Base-by-base conservation (phyloP, 2,113 vertebrate genomes). In the Girardinichthys multiradiatus region DNA sequence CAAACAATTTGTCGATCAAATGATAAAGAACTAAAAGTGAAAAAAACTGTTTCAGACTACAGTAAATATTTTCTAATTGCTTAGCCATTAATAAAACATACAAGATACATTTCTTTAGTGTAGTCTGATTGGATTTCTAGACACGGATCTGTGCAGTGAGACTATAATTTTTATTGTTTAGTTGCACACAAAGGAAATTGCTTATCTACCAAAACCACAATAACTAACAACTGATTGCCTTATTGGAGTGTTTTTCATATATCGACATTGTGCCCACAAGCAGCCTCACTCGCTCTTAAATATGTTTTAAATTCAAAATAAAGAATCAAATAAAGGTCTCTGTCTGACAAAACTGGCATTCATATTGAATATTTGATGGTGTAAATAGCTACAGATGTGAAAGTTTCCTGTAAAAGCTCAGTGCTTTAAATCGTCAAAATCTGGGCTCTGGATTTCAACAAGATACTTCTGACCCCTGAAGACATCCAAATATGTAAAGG, bases 271-370 rank as follows among this genome's bases (percentile, higher is more conserved):
- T 89, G 77, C 26, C 90, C 86, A 79, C 79, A 81, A 83, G 66
- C 74, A 86, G 84, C 86, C 42, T 30, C 67, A 54, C 71, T 76
- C 35, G 60, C 64, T 9, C 66, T 62, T 86, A 79, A 91, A 86
- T 87, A 81, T 74, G 76, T 51, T 82, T 86, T 73, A 67, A 68
- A 83, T 83, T 84, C 87, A 82, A 79, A 81, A 62, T 62, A n/a
- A 54, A 68, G 65, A 85, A 64, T 83, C 81, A 72, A 80, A 81
- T 62, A 21, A 26, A 76, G 80, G 73, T 80, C 64, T 67, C 24
- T 65, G 69, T 57, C 29, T 74, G 72, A 79, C 83, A 79, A 83
- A 76, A 58, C 31, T 63, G 54, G 60, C 42, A 31, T 5, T 28
- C 12, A 13, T 31, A 27, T 72, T 24, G 29, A 57, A 19, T 45